phyloP scores from a whole-genome alignment of 2,113 vertebrate genomes.

The Hippocampus barbouri region DNA sequence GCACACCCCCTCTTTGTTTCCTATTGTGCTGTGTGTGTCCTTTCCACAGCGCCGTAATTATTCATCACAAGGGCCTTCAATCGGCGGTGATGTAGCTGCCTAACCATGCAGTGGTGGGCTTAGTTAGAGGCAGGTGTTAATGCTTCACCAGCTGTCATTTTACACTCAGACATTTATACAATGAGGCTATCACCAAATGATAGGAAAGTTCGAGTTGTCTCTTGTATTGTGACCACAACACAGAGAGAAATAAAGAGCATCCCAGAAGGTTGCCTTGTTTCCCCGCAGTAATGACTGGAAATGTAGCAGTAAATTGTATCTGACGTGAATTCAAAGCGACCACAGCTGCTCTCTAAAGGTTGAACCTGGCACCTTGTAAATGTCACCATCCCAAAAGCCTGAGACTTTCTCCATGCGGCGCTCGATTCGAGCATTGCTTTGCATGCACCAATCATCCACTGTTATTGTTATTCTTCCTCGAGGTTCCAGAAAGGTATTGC shows the following conservation, averaged over 20 bases:
- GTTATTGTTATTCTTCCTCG: background rate
- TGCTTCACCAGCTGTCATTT: slow-evolving; percentile 2
- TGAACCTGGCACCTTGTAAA: slow-evolving; percentile 12
- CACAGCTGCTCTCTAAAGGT: slow-evolving; percentile 6
- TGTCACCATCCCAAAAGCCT: background rate
- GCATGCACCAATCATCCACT: background rate
- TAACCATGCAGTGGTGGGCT: slow-evolving; percentile 59
- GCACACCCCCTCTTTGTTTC: slow-evolving; percentile 36
- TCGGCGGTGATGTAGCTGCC: slow-evolving; percentile 59
- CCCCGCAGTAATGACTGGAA: slow-evolving; percentile 1
- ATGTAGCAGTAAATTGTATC: slow-evolving; percentile 11
- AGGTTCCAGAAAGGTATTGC: background rate
- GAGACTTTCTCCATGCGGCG: background rate
- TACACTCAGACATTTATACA: background rate
- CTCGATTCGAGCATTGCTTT: background rate
- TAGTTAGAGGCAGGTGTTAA: slow-evolving; percentile 43
- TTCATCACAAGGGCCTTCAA: slow-evolving; percentile 68
- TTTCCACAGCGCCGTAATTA: slow-evolving; percentile 58
- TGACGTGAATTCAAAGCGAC: slow-evolving; percentile 8
- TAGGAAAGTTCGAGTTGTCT: background rate
- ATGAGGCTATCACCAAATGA: background rate
- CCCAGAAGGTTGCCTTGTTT: slow-evolving; percentile 2
- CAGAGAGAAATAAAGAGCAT: background rate
- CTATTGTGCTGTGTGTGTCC: slow-evolving; percentile 52
- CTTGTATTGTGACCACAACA: background rate